Evolutionary conservation across 2,113 vertebrate genomes (phyloP).

Genomic region (Casuarius casuarius): DNA sequence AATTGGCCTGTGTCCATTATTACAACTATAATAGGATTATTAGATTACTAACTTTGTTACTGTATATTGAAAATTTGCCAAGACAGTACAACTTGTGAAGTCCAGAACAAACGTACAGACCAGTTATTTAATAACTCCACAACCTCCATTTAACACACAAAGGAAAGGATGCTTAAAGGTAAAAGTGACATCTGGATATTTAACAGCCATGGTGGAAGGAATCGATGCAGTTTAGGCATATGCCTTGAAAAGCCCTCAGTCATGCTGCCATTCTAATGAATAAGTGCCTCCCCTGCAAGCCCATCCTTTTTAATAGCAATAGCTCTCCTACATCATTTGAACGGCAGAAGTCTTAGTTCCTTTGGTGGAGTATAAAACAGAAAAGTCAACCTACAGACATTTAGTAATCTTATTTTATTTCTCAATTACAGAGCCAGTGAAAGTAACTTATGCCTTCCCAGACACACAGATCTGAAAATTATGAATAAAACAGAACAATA

Average conservation of each 20-base stretch:
- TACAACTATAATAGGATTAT: background rate
- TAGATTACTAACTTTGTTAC: background rate
- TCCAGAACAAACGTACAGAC: background rate
- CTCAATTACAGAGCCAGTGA: background rate
- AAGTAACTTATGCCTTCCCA: background rate
- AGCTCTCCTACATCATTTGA: background rate
- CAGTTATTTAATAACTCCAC: background rate
- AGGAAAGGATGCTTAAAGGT: background rate
- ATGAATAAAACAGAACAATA: conserved; percentile 73
- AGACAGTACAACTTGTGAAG: background rate
- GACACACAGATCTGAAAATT: conserved; percentile 35
- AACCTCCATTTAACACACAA: background rate
- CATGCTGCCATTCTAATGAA: background rate
- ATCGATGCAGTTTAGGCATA: background rate
- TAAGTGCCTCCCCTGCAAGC: background rate
- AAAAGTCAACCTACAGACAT: background rate
- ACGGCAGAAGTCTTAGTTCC: background rate
- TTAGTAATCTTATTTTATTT: background rate
- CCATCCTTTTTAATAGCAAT: background rate
- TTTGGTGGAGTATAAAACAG: background rate
- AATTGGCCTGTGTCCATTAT: background rate
- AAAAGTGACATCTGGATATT: background rate
- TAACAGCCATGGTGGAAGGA: background rate
- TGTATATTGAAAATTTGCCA: background rate
- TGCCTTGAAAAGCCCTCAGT: background rate